These are phyloP conservation scores for Cheilosia impressa DNA, from an alignment of 2,888 invertebrate species.

Conservation along the genomic window DNA sequence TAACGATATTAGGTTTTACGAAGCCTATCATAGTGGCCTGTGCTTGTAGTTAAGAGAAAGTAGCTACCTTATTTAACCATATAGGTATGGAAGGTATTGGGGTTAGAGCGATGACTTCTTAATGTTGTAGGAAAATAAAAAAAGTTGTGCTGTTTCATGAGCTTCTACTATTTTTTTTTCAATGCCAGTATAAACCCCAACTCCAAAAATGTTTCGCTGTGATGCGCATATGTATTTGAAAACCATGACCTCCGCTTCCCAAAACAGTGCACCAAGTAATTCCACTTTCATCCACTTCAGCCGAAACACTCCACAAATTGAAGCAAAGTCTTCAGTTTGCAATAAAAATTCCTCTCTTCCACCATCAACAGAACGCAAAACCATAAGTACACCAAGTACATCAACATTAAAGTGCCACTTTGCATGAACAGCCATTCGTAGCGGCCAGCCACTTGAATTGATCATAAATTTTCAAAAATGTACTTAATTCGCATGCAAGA, in stretches of 20 bases:
- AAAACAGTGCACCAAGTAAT: slow-evolving; percentile 35
- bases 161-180: too few relatives aligned
- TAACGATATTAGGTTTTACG: too few relatives aligned
- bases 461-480: slow-evolving; percentile 58
- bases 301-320: slow-evolving; percentile 29
- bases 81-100: too few relatives aligned
- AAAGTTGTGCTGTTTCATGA: too few relatives aligned
- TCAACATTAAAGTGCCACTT: slow-evolving; percentile 72
- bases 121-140: too few relatives aligned
- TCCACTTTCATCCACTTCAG: slow-evolving; percentile 65
- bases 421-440: slow-evolving; percentile 53
- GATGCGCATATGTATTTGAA: not conserved
- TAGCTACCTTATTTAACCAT: too few relatives aligned
- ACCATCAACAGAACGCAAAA: slow-evolving; percentile 58
- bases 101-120: too few relatives aligned
- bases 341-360: slow-evolving; percentile 57
- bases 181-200: too few relatives aligned
- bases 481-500: slow-evolving; percentile 64
- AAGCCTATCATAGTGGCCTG: too few relatives aligned
- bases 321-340: slow-evolving; percentile 50
- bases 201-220: not conserved
- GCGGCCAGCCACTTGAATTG: slow-evolving; percentile 62
- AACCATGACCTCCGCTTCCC: slow-evolving; percentile 46
- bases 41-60: too few relatives aligned
- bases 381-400: slow-evolving; percentile 65